These are phyloP conservation scores for Archilochus colubris DNA, from an alignment of 2,113 vertebrate species.

Conservation along the genomic window DNA sequence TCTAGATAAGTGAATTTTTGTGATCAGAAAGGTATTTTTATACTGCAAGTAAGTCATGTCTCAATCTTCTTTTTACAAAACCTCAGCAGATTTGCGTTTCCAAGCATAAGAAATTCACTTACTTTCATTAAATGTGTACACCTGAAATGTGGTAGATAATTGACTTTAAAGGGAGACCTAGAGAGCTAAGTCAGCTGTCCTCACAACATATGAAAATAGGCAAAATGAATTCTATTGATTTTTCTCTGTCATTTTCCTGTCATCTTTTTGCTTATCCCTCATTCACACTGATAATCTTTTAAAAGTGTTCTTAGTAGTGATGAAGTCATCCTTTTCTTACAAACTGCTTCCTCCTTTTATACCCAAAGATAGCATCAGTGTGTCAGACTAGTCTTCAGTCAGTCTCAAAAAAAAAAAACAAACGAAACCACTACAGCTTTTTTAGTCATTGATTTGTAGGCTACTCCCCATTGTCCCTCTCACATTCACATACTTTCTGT, in stretches of 20 bases:
- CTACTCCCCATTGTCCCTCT: background rate
- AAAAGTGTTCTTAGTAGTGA: background rate
- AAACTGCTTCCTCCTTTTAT: background rate
- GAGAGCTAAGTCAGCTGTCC: background rate
- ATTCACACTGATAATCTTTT: background rate
- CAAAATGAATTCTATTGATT: background rate
- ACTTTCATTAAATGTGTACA: background rate
- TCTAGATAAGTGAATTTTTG: background rate
- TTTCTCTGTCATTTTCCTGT: background rate
- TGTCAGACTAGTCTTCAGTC: background rate
- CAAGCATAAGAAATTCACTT: background rate
- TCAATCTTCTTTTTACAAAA: background rate
- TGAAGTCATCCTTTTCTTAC: background rate
- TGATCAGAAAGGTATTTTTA: background rate
- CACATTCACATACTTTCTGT: background rate
- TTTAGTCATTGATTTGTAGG: background rate
- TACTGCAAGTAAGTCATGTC: background rate
- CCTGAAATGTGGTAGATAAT: background rate
- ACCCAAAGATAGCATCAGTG: background rate
- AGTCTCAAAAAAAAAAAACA: background rate
- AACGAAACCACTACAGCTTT: background rate
- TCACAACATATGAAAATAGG: background rate
- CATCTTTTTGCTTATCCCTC: background rate
- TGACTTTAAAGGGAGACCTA: background rate
- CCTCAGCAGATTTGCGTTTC: background rate